Conservation (phyloP, 2,113 vertebrate species). For the human region GRCh38 chr1:160523001-160523500, state of each 20-base stretch:
- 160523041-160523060: not conserved
- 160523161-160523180: not conserved
- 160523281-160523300: conserved; percentile 15
- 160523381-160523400: not conserved
- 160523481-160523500: too few relatives aligned
- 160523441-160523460: too few relatives aligned
- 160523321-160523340: not conserved
- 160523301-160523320: not conserved
- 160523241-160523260: not conserved
- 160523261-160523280: not conserved
- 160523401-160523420: too few relatives aligned
- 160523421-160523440: too few relatives aligned
- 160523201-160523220: not conserved
- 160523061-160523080: not conserved
- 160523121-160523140: not conserved
- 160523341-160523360: not conserved
- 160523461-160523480: too few relatives aligned
- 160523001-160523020: not conserved
- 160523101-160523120: not conserved
- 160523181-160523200: conserved; percentile 40
- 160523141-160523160: conserved; percentile 57
- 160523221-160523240: not conserved
- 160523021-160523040: not conserved
- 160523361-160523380: not conserved
- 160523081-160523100: not conserved